These are phyloP conservation scores for Heliocidaris erythrogramma DNA, from an alignment of 35 echinoderm and acorn worm species.

Conservation along the genomic window DNA sequence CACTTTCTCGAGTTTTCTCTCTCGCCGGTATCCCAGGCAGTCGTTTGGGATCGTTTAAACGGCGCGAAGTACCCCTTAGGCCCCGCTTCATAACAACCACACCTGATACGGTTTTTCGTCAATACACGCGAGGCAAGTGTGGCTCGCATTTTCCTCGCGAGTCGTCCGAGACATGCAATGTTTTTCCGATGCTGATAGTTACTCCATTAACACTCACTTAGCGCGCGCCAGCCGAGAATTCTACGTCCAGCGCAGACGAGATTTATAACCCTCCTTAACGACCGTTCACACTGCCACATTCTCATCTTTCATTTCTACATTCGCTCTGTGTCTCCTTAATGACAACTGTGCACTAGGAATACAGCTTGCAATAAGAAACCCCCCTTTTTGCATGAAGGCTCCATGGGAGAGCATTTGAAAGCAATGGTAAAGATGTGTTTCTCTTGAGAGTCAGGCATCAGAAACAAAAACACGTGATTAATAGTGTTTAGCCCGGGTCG, in stretches of 20 bases:
- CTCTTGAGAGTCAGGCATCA: background rate
- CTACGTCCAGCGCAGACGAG: background rate
- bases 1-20: constrained; percentile 16
- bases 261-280: constrained; percentile 45
- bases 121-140: constrained; percentile 1
- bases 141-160: constrained; percentile 22
- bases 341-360: background rate
- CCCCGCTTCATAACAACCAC: background rate
- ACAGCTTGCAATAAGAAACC: background rate
- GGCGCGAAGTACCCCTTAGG: constrained; percentile 22
- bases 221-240: constrained; percentile 26
- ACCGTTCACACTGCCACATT: background rate
- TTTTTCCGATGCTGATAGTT: constrained; percentile 47
- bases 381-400: background rate
- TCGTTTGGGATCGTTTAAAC: constrained; percentile 37
- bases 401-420: background rate
- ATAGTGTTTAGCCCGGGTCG: constrained; percentile 40
- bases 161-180: constrained; percentile 46
- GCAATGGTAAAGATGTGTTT: background rate
- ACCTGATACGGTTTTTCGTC: constrained; percentile 27
- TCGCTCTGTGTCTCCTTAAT: background rate
- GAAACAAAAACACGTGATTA: constrained; percentile 50
- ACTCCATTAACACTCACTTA: constrained; percentile 55
- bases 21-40: background rate
- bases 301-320: background rate